phyloP scores from a whole-genome alignment of 2,797 vertebrate genomes.

The Chiloscyllium punctatum region DNA sequence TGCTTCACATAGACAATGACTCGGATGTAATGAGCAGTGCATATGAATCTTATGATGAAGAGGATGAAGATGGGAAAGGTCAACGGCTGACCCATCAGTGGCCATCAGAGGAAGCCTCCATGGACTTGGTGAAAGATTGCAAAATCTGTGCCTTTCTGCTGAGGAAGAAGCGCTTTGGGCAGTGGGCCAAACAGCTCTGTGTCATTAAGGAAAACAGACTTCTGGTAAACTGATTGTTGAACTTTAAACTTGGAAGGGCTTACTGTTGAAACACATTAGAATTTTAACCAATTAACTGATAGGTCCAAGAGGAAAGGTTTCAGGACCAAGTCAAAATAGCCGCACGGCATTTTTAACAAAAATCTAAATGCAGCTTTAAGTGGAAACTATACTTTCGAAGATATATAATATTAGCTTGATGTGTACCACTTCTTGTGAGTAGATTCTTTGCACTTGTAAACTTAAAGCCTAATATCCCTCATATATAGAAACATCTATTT shows the following conservation, averaged over 20 bases:
- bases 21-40: conserved; percentile 95
- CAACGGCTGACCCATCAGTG: conserved; percentile 71
- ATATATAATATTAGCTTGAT: not conserved
- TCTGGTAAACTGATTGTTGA: conserved; percentile 63
- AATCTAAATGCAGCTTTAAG: not conserved
- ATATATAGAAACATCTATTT: not conserved
- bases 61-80: conserved; percentile 86
- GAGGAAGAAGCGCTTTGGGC: conserved; percentile 93
- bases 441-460: not conserved
- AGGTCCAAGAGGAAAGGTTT: not conserved
- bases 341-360: not conserved
- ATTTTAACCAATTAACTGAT: not conserved
- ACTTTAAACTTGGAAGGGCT: not conserved
- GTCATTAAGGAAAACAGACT: conserved; percentile 84
- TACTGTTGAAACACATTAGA: not conserved
- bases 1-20: conserved; percentile 76
- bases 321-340: not conserved
- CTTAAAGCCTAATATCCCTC: not conserved
- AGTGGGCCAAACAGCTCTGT: conserved; percentile 93
- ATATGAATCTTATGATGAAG: conserved; percentile 95
- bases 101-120: conserved; percentile 75
- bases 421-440: not conserved
- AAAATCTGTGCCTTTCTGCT: conserved; percentile 88
- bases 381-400: not conserved
- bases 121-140: conserved; percentile 81